Conservation (phyloP, 2,797 vertebrate species). For the Pogonophryne albipinna region DNA sequence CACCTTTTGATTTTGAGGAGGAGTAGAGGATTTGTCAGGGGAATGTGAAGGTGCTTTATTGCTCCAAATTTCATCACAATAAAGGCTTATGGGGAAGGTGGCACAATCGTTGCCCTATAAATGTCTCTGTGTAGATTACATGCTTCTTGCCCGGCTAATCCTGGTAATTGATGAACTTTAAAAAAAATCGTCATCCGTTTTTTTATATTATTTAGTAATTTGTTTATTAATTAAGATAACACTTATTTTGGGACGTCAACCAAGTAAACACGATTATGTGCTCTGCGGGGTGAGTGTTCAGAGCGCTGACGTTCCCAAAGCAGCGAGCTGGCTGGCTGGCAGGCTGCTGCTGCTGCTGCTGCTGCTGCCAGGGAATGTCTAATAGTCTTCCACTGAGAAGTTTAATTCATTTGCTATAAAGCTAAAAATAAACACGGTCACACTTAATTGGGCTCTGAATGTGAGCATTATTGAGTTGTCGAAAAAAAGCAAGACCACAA, state of each 20-base stretch:
- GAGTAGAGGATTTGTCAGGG: slow-evolving; percentile 84
- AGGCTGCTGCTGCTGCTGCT: slow-evolving; percentile 62
- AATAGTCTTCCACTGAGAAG: slow-evolving; percentile 82
- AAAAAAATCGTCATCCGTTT: slow-evolving; percentile 33
- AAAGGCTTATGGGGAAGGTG: slow-evolving; percentile 85
- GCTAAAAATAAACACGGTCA: slow-evolving; percentile 84
- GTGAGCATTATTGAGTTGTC: slow-evolving; percentile 79
- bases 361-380: slow-evolving; percentile 83
- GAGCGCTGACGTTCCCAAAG: slow-evolving; percentile 77
- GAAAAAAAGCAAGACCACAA: slow-evolving; percentile 69
- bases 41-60: slow-evolving; percentile 84
- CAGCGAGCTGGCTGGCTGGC: slow-evolving; percentile 73
- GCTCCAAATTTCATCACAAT: slow-evolving; percentile 88
- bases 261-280: slow-evolving; percentile 88
- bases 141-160: slow-evolving; percentile 85
- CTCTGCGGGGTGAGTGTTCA: slow-evolving; percentile 82
- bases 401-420: slow-evolving; percentile 83
- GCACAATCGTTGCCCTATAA: slow-evolving; percentile 84
- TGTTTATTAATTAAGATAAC: slow-evolving; percentile 90
- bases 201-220: slow-evolving; percentile 84
- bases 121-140: slow-evolving; percentile 87
- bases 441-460: slow-evolving; percentile 81
- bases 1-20: slow-evolving; percentile 87
- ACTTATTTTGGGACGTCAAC: slow-evolving; percentile 87
- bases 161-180: slow-evolving; percentile 86